phyloP scores from a whole-genome alignment of 2,888 invertebrate genomes.

The Epinotia demarniana region DNA sequence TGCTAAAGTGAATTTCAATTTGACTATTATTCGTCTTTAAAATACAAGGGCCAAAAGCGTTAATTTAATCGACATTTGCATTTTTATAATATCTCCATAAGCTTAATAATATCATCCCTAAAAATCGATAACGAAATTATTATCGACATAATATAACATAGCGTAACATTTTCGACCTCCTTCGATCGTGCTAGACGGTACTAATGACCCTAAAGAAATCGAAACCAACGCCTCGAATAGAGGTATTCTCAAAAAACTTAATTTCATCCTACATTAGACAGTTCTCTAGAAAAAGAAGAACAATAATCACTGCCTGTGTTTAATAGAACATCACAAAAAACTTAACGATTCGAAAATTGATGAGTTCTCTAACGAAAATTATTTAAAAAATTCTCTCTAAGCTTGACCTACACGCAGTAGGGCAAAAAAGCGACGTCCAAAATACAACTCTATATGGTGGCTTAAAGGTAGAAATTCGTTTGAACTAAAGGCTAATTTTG shows the following conservation, averaged over 20 bases:
- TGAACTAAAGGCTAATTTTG: conserved; percentile 20
- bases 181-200: neutral
- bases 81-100: too few species aligned
- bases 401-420: conserved; percentile 31
- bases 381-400: conserved; percentile 31
- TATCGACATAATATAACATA: neutral
- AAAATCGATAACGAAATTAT: too few species aligned
- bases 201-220: conserved; percentile 14
- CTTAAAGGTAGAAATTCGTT: conserved; percentile 11
- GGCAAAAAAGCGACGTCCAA: neutral
- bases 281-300: conserved; percentile 32
- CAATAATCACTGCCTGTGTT: conserved; percentile 30
- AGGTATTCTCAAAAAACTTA: conserved; percentile 34
- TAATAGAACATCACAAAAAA: conserved; percentile 37
- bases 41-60: too few species aligned
- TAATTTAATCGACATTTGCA: too few species aligned
- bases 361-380: conserved; percentile 39
- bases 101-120: too few species aligned
- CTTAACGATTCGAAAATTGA: conserved; percentile 42
- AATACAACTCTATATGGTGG: neutral
- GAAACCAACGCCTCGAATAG: conserved; percentile 13
- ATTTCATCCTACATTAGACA: conserved; percentile 38
- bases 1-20: too few species aligned
- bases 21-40: too few species aligned
- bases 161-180: conserved; percentile 3